Base-by-base conservation (phyloP, 2,797 vertebrate species). In the Sebastes oblongus region DNA sequence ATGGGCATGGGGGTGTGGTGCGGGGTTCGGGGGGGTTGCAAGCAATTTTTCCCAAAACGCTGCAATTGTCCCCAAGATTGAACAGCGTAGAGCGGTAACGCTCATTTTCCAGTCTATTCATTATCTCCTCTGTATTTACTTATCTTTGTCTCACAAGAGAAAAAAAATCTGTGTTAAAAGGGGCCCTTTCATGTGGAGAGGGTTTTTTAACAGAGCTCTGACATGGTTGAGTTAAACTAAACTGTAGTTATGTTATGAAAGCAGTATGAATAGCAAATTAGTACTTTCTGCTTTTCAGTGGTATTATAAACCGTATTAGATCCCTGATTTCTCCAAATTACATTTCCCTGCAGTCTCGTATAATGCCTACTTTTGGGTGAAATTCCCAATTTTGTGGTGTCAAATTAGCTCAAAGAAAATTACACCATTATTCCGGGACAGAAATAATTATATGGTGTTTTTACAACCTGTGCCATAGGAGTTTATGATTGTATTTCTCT, bases 11-110 rank as follows among this genome's bases (percentile, higher is more conserved):
- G 80, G 83, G 85, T 88, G 88, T 36, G 64, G 77, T 82, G 67
- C 84, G 55, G 58, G 71, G 64, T 79, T 61, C n/a, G 67, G 80
- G 59, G 56, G 67, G 88, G 84, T 85, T 86, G 78, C 86, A 79
- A 91, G 94, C 95, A 96, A 96, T 96, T 96, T 96, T 93, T 93
- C 90, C 94, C 93, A 96, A 96, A 96, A 96, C 77, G 95, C 93
- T 93, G 95, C 96, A 96, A 96, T 96, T 96, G 96, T 96, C 92
- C 92, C 89, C 64, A 91, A 96, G 94, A 96, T 95, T 94, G 95
- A 96, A 94, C 93, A 95, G 93, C 80, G 88, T 88, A 92, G 94
- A 90, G 93, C 86, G 42, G 88, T 90, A 88, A 91, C 77, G 68
- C 94, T 95, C 93, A 94, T 95, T 95, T 95, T 95, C 90, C 89